Evolutionary conservation across 2,797 vertebrate species (phyloP).

Genomic region (Diplodus puntazzo): DNA sequence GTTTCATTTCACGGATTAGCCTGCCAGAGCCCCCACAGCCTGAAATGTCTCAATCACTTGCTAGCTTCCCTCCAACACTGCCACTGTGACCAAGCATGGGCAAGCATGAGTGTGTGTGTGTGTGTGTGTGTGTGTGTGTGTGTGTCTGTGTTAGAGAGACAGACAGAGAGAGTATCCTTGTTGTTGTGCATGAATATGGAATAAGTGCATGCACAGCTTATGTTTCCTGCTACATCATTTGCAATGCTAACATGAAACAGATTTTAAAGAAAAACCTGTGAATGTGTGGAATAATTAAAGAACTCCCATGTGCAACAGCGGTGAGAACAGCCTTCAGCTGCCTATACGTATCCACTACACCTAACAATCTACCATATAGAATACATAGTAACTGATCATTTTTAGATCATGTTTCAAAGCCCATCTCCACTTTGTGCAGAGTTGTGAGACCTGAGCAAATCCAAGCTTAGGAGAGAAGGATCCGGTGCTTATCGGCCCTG

Average conservation of each 20-base stretch:
- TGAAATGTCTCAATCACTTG: conserved; percentile 82
- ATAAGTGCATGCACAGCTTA: conserved; percentile 35
- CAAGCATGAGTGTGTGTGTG: conserved; percentile 15
- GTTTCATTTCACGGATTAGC: conserved; percentile 86
- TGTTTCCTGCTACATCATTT: conserved; percentile 55
- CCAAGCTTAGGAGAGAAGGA: conserved; percentile 80
- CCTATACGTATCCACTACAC: conserved; percentile 6
- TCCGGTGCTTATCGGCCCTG: conserved; percentile 80
- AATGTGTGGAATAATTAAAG: conserved; percentile 48
- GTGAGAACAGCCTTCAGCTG: background rate
- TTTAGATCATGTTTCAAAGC: conserved; percentile 78
- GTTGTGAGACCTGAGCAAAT: conserved; percentile 76
- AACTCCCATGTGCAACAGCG: background rate
- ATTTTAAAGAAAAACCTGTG: conserved; percentile 57
- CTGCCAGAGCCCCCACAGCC: conserved; percentile 77
- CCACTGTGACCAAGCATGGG: conserved; percentile 45
- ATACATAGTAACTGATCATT: conserved; percentile 35
- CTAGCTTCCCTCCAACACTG: conserved; percentile 53
- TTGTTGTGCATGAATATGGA: conserved; percentile 41
- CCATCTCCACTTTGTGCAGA: conserved; percentile 54
- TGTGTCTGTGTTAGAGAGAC: conserved; percentile 9
- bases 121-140: background rate
- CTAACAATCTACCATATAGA: conserved; percentile 33
- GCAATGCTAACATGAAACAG: conserved; percentile 50
- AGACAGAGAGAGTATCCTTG: conserved; percentile 18